Percentiles rank a stretch among this genome's conserved stretches.
Conservation (phyloP, 2,113 vertebrate genomes). For the Delphinapterus leucas region DNA sequence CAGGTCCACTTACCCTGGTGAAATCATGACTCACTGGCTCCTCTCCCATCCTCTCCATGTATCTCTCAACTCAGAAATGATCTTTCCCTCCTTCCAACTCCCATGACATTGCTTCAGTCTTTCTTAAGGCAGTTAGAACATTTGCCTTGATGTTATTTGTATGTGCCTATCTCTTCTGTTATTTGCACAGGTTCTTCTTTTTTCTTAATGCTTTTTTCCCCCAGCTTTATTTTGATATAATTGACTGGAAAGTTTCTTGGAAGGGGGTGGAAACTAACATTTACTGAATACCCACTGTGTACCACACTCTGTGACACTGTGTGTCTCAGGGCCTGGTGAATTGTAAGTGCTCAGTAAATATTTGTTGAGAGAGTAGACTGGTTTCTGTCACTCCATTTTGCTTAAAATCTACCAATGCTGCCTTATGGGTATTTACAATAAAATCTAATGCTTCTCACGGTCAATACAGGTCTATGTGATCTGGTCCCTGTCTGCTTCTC, state of each 20-base stretch:
- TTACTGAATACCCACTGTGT: neutral
- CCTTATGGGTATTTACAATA: neutral
- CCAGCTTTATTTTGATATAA: neutral
- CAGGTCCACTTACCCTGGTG: neutral
- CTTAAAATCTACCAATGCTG: neutral
- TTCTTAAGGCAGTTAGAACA: neutral
- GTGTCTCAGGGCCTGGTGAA: neutral
- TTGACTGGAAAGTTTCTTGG: neutral
- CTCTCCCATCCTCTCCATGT: neutral
- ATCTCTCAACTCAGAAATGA: neutral
- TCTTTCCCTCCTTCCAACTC: neutral
- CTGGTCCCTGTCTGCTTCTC: neutral
- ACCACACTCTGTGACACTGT: neutral
- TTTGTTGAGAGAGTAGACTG: neutral
- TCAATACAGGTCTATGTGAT: rapidly evolving
- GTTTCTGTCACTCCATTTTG: neutral
- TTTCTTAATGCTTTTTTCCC: neutral
- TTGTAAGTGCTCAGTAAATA: neutral
- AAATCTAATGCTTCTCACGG: neutral
- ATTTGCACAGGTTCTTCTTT: neutral
- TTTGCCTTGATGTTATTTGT: neutral
- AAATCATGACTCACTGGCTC: neutral
- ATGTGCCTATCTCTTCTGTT: neutral
- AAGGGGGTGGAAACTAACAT: neutral
- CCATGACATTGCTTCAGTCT: neutral